Evolutionary conservation across 92 coral and sea anemone species (phyloP).

Genomic region (Phenganax stokvisi): DNA sequence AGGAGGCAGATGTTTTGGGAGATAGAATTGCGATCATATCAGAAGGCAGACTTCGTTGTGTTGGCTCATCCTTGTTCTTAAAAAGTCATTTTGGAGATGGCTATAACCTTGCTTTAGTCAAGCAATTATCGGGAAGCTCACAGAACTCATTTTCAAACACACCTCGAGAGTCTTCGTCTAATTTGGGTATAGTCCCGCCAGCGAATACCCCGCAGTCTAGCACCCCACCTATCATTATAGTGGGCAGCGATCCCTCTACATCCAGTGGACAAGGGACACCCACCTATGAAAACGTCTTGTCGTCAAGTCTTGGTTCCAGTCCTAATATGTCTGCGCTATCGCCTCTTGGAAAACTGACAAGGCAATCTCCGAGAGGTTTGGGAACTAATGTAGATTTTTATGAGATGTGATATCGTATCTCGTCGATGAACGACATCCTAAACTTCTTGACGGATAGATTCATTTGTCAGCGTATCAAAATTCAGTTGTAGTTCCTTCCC

Average conservation of each 20-base stretch:
- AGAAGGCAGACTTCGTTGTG: conserved; percentile 89
- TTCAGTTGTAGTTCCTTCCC: no score
- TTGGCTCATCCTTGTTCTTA: conserved; percentile 89
- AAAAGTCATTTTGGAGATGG: conserved; percentile 97
- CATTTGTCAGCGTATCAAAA: no score
- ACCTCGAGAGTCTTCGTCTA: conserved; percentile 18
- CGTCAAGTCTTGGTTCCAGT: conserved; percentile 31
- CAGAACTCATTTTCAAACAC: conserved; percentile 33
- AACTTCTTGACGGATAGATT: neutral
- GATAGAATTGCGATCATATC: conserved; percentile 94
- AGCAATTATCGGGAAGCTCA: conserved; percentile 64
- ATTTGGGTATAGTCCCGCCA: conserved; percentile 20
- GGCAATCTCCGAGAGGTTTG: conserved; percentile 39
- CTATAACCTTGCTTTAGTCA: conserved; percentile 81
- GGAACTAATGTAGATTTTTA: neutral
- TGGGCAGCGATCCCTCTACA: conserved; percentile 1
- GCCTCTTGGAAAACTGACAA: conserved; percentile 17
- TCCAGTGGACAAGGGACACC: neutral
- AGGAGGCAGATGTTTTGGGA: conserved; percentile 96
- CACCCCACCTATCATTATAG: conserved; percentile 15
- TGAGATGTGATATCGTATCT: no score
- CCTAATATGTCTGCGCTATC: conserved; percentile 28
- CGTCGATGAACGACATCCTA: neutral
- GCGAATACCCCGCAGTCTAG: conserved; percentile 2
- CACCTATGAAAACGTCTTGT: neutral